Base-by-base conservation (phyloP, 1,140 invertebrate species). In the Geopemphigus sp. region DNA sequence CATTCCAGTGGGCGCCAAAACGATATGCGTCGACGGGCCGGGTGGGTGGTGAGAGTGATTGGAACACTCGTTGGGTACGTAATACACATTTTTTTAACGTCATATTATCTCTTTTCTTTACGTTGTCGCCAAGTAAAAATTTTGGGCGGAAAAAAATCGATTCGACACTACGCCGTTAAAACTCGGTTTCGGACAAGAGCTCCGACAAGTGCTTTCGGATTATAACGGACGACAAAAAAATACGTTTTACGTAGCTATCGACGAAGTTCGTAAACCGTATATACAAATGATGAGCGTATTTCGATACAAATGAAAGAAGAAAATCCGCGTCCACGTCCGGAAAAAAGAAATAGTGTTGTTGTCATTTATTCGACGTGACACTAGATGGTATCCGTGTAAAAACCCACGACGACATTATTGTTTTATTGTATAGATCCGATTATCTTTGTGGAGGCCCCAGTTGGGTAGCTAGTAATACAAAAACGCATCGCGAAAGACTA, bases 1-100 rank as follows among this genome's bases (percentile, higher is more conserved):
- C 56, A 78, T 78, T 78, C 74, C 74, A 78, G 74, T 78, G 74
- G 74, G 74, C 45, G 32, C 56, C 74, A 78, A 72, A 78, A 78
- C 57, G 15, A 26, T 68, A 47, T 47, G 50, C 45, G n/a, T 26
- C 24, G 15, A 15, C 45, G 12, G 5, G 39, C 19, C 6, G 17
- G 66, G 22, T 6, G 45, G 45, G 66, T 12, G 39, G 29, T 45
- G 32, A 22, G 32, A n/a, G 12, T 1, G 10, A n/a, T 14, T 8
- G 32, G 32, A n/a, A n/a, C n/a, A n/a, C n/a, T n/a, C n/a, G n/a
- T n/a, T n/a, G 32, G 32, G 14, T 5, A 14, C 29, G 50, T 39
- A 50, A 50, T 11, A 50, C 8, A 39, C 22, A 1, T 50, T 66
- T 61, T 68, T 68, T 17, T 2, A 68, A 68, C 22, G 29, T 68